Evolutionary conservation across 2,113 vertebrate species (phyloP), one percentile per base, ranked within the genome.

Genomic region (Centrocercus urophasianus): DNA sequence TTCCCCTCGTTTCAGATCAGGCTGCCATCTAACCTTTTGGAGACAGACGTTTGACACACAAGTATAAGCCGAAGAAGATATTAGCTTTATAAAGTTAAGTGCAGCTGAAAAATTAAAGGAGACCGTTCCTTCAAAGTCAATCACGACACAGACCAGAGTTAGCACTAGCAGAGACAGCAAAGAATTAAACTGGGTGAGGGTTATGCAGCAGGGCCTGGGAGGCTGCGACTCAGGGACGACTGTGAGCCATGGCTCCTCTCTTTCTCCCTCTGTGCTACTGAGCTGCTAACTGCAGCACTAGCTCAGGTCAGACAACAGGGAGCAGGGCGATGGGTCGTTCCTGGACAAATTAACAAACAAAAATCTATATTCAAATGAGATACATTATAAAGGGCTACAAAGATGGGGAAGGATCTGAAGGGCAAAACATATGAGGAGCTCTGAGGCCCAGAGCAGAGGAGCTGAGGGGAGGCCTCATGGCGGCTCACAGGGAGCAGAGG

Each of bases 311-410:
- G 20, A 17, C 27, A 71, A 48, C 6, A 28, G 19, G 17, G 21
- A 36, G 50, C 18, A 30, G 17, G 34, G 12, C 48, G 38, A 36
- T 12, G 13, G 36, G 28, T 8, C 6, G 11, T 14, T 32, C 30
- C 38, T 3, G 2, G 4, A 9, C 24, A 3, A 11, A 18, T 2
- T 3, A 21, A 59, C 56, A 32, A 32, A 32, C 28, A 28, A 17
- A 8, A 40, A 45, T 13, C 32, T 43, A 8, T 34, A 52, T 70
- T 71, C 64, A 71, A 71, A 21, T 4, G 32, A 80, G 79, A 54
- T 59, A 22, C 18, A 4, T n/a, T 59, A 20, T 32, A 10, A 57
- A 19, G 30, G 6, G 30, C 30, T 57, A 20, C 18, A 20, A 57
- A 59, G 56, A 59, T 20, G 18, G 56, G 30, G 18, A n/a, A n/a